Percentiles rank a stretch among this genome's conserved stretches.
phyloP scores from a whole-genome alignment of 1,140 invertebrate genomes.

The Drosophila repleta region DNA sequence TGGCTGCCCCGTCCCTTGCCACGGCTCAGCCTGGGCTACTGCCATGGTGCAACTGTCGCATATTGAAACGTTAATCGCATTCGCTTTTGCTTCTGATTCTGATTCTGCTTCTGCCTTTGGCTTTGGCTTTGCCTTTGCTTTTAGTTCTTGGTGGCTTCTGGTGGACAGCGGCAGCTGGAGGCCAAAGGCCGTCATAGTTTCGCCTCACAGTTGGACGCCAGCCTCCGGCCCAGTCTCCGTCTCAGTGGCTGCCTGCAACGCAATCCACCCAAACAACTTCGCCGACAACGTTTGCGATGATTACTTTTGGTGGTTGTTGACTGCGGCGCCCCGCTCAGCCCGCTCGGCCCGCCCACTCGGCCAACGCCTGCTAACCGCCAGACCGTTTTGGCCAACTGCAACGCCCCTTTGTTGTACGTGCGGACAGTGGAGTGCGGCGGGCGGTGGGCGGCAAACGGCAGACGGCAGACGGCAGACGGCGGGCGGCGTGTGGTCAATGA shows the following conservation, averaged over 20 bases:
- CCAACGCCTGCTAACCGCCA: neutral
- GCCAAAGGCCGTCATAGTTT: constrained; percentile 74
- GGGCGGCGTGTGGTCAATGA: constrained; percentile 64
- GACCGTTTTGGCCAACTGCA: constrained; percentile 15
- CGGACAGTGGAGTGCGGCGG: constrained; percentile 11
- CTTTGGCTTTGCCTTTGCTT: neutral
- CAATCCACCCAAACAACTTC: constrained; percentile 20
- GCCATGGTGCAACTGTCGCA: constrained; percentile 64
- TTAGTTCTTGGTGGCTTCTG: constrained; percentile 4
- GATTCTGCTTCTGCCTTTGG: constrained; percentile 16
- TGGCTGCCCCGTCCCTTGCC: no score
- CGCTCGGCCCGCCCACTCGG: neutral
- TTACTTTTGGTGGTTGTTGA: constrained; percentile 76
- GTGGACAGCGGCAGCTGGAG: constrained; percentile 36
- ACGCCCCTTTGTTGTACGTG: constrained; percentile 72
- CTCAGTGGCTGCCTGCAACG: neutral
- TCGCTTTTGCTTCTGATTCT: constrained; percentile 11
- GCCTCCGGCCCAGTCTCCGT: neutral
- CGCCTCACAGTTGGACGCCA: constrained; percentile 67
- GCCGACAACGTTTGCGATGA: constrained; percentile 67
- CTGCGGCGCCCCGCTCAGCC: constrained; percentile 24
- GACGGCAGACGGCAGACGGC: neutral
- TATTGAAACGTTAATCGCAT: constrained; percentile 78
- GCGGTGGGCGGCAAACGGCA: constrained; percentile 1
- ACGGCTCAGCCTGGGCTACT: constrained; percentile 21